These are phyloP conservation scores for Macrocentrus cingulum DNA, from an alignment of 1,140 invertebrate genomes.

Conservation along the genomic window DNA sequence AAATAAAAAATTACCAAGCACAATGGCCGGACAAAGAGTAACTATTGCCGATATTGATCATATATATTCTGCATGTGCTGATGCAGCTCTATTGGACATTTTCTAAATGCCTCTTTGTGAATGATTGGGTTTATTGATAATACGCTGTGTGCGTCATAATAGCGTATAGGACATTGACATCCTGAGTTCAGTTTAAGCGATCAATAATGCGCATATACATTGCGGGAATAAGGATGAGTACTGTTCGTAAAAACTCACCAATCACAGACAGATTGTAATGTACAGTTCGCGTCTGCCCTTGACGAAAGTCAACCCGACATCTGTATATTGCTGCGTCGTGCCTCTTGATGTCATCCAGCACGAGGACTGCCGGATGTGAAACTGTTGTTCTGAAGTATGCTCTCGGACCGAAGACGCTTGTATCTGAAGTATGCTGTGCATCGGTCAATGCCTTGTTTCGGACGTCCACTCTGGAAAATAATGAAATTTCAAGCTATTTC, in stretches of 20 bases:
- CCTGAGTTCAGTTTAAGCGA: too few relatives aligned
- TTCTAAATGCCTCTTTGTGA: too few relatives aligned
- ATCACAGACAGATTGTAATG: slow-evolving; percentile 86
- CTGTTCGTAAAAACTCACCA: slow-evolving; percentile 65
- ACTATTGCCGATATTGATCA: too few relatives aligned
- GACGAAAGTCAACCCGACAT: slow-evolving; percentile 85
- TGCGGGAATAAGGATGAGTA: neutral
- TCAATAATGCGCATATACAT: too few relatives aligned
- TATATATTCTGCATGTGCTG: too few relatives aligned
- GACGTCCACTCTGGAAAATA: slow-evolving; percentile 75
- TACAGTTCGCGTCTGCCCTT: slow-evolving; percentile 83
- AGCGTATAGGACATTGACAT: too few relatives aligned
- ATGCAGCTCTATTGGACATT: too few relatives aligned
- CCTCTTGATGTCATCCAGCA: slow-evolving; percentile 75
- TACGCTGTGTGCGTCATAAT: too few relatives aligned
- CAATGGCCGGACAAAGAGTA: neutral
- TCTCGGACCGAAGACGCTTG: slow-evolving; percentile 76
- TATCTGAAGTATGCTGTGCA: slow-evolving; percentile 74
- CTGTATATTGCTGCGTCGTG: slow-evolving; percentile 85
- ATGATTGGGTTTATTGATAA: too few relatives aligned
- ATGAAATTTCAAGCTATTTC: slow-evolving; percentile 30
- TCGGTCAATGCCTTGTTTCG: slow-evolving; percentile 72
- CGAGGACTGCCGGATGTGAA: slow-evolving; percentile 71
- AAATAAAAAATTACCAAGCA: too few relatives aligned
- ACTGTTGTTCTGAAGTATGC: slow-evolving; percentile 73